Evolutionary conservation across 1,140 invertebrate genomes (phyloP), one percentile per base, ranked within the genome.

Genomic region (Drosophila bipectinata): DNA sequence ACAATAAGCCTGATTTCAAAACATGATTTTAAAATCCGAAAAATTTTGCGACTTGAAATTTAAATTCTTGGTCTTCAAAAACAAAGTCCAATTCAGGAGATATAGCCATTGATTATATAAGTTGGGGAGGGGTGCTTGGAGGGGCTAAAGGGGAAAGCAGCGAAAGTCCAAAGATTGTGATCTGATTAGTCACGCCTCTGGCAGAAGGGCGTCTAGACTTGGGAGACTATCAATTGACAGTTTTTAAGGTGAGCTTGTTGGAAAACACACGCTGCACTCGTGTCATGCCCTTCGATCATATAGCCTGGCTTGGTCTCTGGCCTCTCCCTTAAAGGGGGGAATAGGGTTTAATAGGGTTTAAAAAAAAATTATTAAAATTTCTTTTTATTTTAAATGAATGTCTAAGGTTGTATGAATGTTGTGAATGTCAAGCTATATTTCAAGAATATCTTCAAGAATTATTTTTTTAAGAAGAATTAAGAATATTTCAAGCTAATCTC

Each of bases 11-110:
- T 24, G 37, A 60, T 60, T 74, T 73, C 15, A 69, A 69, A 69
- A 71, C 49, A 71, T 54, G 77, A 60, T 28, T 28, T 28, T 28
- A 7, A 62, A 68, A 72, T 62, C 57, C 74, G 18, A 47, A 62
- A 61, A 58, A 53, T 48, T 51, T 79, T 72, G 81, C 77, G 59
- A 62, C 51, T 81, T 39, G 32, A 73, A 61, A 80, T 63, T 32
- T 44, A 34, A 73, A 74, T 83, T 82, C 79, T 83, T 62, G n/a
- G 39, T 72, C 30, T 10, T 10, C 28, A 15, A 44, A 14, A 44
- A 15, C 66, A 72, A 69, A 67, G 56, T 80, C 73, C 58, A 63
- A 48, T 52, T 14, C 47, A 15, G 7, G n/a, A 26, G 39, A 24
- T 57, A 4, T 47, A 8, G 37, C 4, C 34, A 12, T 3, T 4